These are phyloP conservation scores for Eristalinus sepulchralis DNA, from an alignment of 2,888 invertebrate genomes.

Conservation along the genomic window DNA sequence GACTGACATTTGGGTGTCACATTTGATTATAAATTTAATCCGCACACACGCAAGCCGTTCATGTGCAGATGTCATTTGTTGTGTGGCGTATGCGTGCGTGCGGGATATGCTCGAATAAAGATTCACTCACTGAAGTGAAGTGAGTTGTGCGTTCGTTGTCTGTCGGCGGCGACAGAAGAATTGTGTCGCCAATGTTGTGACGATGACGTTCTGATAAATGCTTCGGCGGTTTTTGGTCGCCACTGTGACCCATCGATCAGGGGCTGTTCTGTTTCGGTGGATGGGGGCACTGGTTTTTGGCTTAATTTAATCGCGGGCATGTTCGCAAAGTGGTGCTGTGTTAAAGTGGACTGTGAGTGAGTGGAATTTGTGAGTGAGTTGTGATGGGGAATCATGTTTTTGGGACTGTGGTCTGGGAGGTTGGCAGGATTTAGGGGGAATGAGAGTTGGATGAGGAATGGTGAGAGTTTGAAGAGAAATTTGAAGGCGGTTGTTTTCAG, in stretches of 20 bases:
- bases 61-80: background rate
- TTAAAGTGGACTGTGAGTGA: background rate
- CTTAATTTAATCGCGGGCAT: background rate
- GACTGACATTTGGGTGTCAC: constrained; percentile 46
- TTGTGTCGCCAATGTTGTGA: constrained; percentile 4
- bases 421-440: too few relatives aligned
- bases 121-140: background rate
- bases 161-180: background rate
- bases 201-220: constrained; percentile 11
- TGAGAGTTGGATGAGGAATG: too few relatives aligned
- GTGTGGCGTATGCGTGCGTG: background rate
- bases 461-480: too few relatives aligned
- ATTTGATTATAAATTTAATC: constrained; percentile 44
- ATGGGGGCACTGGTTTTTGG: background rate
- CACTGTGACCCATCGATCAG: background rate
- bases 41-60: background rate
- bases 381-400: background rate
- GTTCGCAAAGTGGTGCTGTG: background rate
- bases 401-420: background rate
- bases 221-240: constrained; percentile 3
- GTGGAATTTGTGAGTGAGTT: background rate
- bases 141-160: background rate
- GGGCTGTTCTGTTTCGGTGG: background rate
- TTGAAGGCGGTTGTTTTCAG: too few relatives aligned
- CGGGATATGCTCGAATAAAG: background rate